These are phyloP conservation scores for Chouioia cunea DNA, from an alignment of 2,888 invertebrate genomes.

Conservation along the genomic window DNA sequence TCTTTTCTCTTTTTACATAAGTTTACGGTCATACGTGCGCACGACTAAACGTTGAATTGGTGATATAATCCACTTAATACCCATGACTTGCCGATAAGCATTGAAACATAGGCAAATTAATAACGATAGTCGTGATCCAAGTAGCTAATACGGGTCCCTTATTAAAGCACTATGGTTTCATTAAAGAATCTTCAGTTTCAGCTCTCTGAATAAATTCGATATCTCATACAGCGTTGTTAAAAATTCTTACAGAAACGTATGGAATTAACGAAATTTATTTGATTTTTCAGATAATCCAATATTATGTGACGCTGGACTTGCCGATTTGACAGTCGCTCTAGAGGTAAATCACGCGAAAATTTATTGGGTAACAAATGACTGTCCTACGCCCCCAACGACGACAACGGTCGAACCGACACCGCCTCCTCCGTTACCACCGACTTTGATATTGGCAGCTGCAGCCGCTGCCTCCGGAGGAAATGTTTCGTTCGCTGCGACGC, in stretches of 20 bases:
- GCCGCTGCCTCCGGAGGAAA: conserved; percentile 63
- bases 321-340: conserved; percentile 78
- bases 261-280: not conserved
- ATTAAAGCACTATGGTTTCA: conserved; percentile 47
- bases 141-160: conserved; percentile 45
- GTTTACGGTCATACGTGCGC: too few relatives aligned
- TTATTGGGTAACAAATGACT: conserved; percentile 74
- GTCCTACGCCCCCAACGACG: conserved; percentile 57
- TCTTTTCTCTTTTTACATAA: too few relatives aligned
- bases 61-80: too few relatives aligned
- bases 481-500: conserved; percentile 66
- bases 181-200: conserved; percentile 38
- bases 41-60: too few relatives aligned
- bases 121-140: conserved; percentile 35
- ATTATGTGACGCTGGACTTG: conserved; percentile 80
- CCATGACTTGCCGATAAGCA: too few relatives aligned
- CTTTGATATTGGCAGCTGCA: conserved; percentile 59
- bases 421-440: conserved; percentile 59
- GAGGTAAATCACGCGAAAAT: conserved; percentile 81
- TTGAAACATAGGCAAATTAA: not conserved
- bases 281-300: conserved; percentile 82
- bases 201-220: conserved; percentile 40
- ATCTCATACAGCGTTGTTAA: too few relatives aligned
- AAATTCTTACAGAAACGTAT: too few relatives aligned
- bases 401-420: conserved; percentile 51